Evolutionary conservation across 2,888 invertebrate genomes (phyloP), one percentile per base, ranked within the genome.

Genomic region (Meliscaeva auricollis): DNA sequence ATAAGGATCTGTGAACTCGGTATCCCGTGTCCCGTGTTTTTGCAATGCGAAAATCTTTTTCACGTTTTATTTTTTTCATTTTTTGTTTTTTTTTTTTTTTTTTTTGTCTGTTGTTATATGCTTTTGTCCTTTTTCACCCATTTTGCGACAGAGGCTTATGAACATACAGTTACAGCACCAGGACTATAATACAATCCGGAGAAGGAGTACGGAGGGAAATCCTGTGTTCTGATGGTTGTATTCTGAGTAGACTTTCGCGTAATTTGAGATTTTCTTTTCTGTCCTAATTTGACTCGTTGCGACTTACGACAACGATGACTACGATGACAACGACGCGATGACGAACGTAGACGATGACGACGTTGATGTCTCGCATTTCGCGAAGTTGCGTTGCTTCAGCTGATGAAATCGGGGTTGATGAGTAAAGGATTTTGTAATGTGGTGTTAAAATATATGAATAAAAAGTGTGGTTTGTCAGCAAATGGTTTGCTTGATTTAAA

Each of bases 231-330:
- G 35, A 9, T 35, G 35, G 35, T 35, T 6, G 35, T 35, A 9
- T 6, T 35, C 9, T 38, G 38, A 9, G 56, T 58, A 85, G 81
- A 85, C 72, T 72, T 54, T 81, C 81, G 81, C 85, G 85, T 85
- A 85, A 85, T 85, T 85, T 85, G 81, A 85, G 85, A 85, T 77
- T 77, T 85, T 76, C 81, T 73, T 73, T 85, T 88, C 88, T 89
- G 88, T 89, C 90, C 89, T 90, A 90, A 91, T 90, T 90, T 90
- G 89, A 89, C 91, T 91, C 90, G 90, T 91, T 89, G 87, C 89
- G 89, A 90, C 88, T n/a, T 88, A 87, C 68, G 80, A 60, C n/a
- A 9, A 58, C 56, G 8, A 8, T 20, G 52, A 52, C 15, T 17
- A 62, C 22, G 62, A 62, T 15, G 46, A 46, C 17, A 13, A 46